Evolutionary conservation across 2,113 vertebrate species (phyloP).

Genomic region (Hystrix brachyura): DNA sequence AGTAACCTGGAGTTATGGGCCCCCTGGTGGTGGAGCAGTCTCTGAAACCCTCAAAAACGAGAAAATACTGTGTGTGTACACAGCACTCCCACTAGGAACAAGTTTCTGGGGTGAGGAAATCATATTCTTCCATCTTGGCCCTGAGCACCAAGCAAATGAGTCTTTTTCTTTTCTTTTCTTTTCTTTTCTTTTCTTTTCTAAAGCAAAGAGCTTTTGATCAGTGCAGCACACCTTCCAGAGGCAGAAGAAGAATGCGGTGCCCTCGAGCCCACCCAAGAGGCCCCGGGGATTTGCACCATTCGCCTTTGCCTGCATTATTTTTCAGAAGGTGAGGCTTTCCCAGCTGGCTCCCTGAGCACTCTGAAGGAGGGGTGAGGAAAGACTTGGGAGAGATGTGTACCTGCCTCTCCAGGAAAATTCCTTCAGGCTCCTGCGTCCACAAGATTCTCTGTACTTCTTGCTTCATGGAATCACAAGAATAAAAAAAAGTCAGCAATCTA

Average conservation of each 20-base stretch:
- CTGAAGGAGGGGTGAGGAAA: neutral
- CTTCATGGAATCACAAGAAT: neutral
- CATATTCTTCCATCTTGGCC: neutral
- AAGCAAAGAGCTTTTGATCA: neutral
- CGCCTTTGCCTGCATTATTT: neutral
- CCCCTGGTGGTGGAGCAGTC: slow-evolving; percentile 54
- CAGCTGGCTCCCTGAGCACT: neutral
- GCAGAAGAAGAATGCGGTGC: neutral
- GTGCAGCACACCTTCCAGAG: neutral
- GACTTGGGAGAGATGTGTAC: rapidly evolving
- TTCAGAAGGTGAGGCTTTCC: neutral
- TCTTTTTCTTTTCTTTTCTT: neutral
- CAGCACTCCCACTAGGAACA: rapidly evolving
- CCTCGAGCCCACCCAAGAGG: neutral
- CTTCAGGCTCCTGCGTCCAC: neutral
- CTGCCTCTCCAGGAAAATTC: neutral
- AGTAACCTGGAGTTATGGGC: slow-evolving; percentile 43
- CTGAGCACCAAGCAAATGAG: neutral
- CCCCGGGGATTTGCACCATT: neutral
- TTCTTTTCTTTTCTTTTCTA: neutral
- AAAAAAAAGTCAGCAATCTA: neutral
- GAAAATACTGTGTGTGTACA: rapidly evolving
- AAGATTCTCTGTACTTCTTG: neutral
- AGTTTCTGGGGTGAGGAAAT: neutral
- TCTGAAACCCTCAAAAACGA: neutral